Evolutionary conservation across 1,140 invertebrate species (phyloP), one percentile per base, ranked within the genome.

Genomic region (Pristionchus pacificus): DNA sequence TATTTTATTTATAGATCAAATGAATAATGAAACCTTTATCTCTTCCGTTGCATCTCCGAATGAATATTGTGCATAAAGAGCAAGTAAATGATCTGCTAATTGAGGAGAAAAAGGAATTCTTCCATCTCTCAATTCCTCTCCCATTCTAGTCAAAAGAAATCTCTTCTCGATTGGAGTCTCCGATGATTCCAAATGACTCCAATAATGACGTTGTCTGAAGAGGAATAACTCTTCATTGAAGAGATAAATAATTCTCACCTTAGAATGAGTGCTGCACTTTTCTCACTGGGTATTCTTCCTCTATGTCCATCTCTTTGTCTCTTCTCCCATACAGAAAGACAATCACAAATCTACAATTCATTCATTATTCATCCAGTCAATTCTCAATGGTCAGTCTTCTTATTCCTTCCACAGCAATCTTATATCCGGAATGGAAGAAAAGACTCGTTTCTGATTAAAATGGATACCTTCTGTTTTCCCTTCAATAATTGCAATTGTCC

Each of bases 111-210:
- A 30, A 2, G 78, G 78, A 15, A 80, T 49, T 58, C 79, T 71
- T 59, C 77, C 78, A 24, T 61, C 64, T 14, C 72, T 72, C 25
- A 80, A 64, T 57, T 80, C 78, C 49, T 80, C 78, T 0, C 74
- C 79, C 62, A 81, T 77, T 64, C 79, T 63, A 55, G 79, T 68
- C 31, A 77, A 76, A 3, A 80, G 63, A 59, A 80, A 78, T n/a
- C 72, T 29, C 25, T 70, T 62, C 60, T 80, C 78, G 13, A 77
- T 79, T 27, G 74, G 68, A 24, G 78, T 80, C 64, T 80, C 78
- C 3, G 78, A 75, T 28, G 70, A 19, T n/a, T 60, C 65, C 61
- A 79, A 66, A 68, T 75, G 65, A 19, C 70, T 57, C 78, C 78
- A 80, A 65, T 80, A 78, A 68, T 80, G 77, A 14, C 78, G 66